Conservation (phyloP, 2,888 invertebrate species). For the Macrophya alboannulata region DNA sequence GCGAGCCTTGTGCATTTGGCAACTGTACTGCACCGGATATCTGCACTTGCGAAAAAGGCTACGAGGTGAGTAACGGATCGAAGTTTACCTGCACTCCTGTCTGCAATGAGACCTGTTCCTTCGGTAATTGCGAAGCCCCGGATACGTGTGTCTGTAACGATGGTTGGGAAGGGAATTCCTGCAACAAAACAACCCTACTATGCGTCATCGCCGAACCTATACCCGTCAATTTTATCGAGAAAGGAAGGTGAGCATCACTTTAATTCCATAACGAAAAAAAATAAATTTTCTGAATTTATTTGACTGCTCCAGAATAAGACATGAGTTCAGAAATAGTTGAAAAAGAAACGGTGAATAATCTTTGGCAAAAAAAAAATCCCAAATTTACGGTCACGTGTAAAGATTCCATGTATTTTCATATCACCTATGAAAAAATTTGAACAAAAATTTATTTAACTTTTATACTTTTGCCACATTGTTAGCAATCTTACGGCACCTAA, state of each 20-base stretch:
- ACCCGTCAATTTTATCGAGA: neutral
- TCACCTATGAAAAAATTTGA: neutral
- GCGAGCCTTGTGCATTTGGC: too few relatives aligned
- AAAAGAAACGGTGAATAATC: too few relatives aligned
- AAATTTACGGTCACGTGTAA: too few relatives aligned
- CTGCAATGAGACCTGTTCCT: slow-evolving; percentile 48
- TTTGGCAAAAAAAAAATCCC: too few relatives aligned
- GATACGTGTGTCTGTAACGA: slow-evolving; percentile 64
- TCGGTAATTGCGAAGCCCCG: slow-evolving; percentile 61
- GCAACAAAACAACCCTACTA: neutral
- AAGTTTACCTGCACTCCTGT: too few relatives aligned
- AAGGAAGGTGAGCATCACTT: neutral
- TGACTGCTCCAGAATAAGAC: neutral
- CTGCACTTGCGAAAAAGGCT: too few relatives aligned
- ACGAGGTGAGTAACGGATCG: too few relatives aligned
- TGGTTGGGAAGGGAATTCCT: slow-evolving; percentile 54
- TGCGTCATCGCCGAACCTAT: neutral
- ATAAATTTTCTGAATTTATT: neutral
- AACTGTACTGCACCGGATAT: too few relatives aligned
- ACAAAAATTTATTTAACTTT: neutral
- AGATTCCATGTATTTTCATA: neutral
- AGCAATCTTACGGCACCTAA: neutral
- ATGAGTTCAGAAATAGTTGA: neutral
- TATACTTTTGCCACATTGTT: neutral
- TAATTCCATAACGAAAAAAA: neutral